Base-by-base conservation (phyloP, 2,888 invertebrate genomes). In the Rhogogaster chlorosoma region DNA sequence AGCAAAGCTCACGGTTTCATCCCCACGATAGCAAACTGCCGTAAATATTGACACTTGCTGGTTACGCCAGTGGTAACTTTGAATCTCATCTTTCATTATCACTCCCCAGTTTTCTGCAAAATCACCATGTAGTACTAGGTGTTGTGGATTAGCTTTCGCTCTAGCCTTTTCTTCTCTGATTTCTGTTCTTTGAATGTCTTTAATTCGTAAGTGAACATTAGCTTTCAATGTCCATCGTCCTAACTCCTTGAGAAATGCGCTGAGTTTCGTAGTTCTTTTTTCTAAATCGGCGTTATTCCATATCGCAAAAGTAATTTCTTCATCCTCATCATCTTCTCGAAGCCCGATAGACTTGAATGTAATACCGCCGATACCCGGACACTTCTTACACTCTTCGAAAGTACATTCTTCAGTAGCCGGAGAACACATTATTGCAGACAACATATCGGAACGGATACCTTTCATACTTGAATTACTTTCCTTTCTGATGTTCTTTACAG, bases 101-200 rank as follows among this genome's bases (percentile, higher is more conserved):
- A 84, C 77, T 53, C 38, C 7, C 85, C 85, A 86, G 57, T 86
- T 84, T 73, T 86, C 82, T 9, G 85, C 85, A 49, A 86, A 80
- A 38, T 86, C 85, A 6, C 57, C 38, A 26, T 83, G 83, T 1
- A 85, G 22, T n/a, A 85, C 26, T 15, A 83, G 64, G 6, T 78
- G 29, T 0, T 45, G 32, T 53, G 36, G 7, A 53, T 80, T 18
- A 22, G 38, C 26, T 84, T 84, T 67, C 7, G 26, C 57, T 29
- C 67, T 61, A 9, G 18, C 53, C 12, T 73, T 36, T 87, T 85
- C 38, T 84, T 36, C 38, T 29, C 49, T 1, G 71, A 67, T 85
- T 67, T 12, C 10, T 10, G 57, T 57, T 22, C 57, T 6, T 57
- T 57, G 57, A 12, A 57, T 57, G 12, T 57, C 57, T 57, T 57